These are phyloP conservation scores for Lithophane semibrunnea DNA, from an alignment of 2,888 invertebrate genomes.

Conservation along the genomic window DNA sequence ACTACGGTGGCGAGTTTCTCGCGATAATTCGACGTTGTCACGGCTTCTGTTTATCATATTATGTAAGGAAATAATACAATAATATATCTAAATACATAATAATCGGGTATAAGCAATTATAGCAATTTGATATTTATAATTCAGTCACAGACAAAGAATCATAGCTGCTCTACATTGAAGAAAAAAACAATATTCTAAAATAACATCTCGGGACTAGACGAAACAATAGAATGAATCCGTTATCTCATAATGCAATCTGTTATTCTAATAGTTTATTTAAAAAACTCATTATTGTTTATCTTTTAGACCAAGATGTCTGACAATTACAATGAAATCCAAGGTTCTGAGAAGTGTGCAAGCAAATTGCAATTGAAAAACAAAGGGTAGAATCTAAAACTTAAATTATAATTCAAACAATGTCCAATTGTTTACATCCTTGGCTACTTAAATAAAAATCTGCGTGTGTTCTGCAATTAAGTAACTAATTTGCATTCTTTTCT, in stretches of 20 bases:
- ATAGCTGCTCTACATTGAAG: conserved; percentile 10
- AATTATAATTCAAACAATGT: background rate
- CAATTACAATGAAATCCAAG: conserved; percentile 46
- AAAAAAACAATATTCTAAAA: conserved; percentile 5
- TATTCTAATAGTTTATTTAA: conserved; percentile 30
- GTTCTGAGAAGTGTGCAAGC: conserved; percentile 25
- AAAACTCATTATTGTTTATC: conserved; percentile 41
- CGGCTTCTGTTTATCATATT: conserved; percentile 32
- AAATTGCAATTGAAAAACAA: conserved; percentile 15
- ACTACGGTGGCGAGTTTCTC: conserved; percentile 28
- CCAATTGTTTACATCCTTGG: conserved; percentile 1
- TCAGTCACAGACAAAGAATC: background rate
- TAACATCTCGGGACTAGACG: conserved; percentile 18
- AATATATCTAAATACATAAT: conserved; percentile 8
- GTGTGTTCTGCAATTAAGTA: conserved; percentile 4
- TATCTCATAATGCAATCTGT: conserved; percentile 45
- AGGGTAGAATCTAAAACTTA: conserved; percentile 1
- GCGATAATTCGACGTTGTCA: conserved; percentile 25
- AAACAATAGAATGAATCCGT: conserved; percentile 57
- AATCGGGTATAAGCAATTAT: background rate
- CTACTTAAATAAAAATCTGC: background rate
- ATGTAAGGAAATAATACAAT: conserved; percentile 12
- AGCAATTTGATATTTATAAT: background rate
- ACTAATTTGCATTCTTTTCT: conserved; percentile 43
- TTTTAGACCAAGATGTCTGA: conserved; percentile 25